Evolutionary conservation across 2,888 invertebrate genomes (phyloP).

Genomic region (Hypsopygia costalis): DNA sequence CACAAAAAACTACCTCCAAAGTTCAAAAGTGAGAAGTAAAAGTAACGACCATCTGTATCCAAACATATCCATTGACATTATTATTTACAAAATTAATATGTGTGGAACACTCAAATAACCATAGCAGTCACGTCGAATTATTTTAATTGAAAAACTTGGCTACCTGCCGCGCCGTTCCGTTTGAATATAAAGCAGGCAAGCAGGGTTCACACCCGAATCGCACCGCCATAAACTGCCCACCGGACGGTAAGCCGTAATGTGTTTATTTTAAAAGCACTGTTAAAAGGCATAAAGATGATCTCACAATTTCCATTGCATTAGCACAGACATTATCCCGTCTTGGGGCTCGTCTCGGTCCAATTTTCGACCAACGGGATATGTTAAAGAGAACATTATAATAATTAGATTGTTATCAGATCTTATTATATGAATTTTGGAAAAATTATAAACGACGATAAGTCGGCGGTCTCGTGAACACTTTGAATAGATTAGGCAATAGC

Average conservation of each 20-base stretch:
- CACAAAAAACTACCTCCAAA: too few relatives aligned
- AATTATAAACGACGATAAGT: constrained; percentile 74
- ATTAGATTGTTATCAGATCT: constrained; percentile 78
- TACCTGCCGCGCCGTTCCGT: constrained; percentile 26
- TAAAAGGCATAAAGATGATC: constrained; percentile 64
- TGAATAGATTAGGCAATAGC: constrained; percentile 71
- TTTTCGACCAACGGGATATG: constrained; percentile 72
- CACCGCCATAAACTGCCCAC: constrained; percentile 33
- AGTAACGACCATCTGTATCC: too few relatives aligned
- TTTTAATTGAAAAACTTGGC: constrained; percentile 39
- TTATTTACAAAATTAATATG: too few relatives aligned
- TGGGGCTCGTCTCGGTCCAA: constrained; percentile 57
- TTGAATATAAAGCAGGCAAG: constrained; percentile 39
- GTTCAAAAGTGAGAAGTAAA: too few relatives aligned
- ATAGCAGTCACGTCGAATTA: constrained; percentile 22
- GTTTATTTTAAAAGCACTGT: constrained; percentile 74
- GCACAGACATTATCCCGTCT: constrained; percentile 65
- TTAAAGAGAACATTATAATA: constrained; percentile 79
- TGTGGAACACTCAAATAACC: not conserved
- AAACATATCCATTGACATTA: too few relatives aligned
- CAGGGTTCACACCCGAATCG: constrained; percentile 30
- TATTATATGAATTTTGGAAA: constrained; percentile 77
- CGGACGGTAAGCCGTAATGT: constrained; percentile 47
- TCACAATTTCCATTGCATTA: constrained; percentile 71
- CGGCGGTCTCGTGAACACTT: constrained; percentile 68